Base-by-base conservation (phyloP, 2,888 invertebrate genomes). In the Torymus texanus region DNA sequence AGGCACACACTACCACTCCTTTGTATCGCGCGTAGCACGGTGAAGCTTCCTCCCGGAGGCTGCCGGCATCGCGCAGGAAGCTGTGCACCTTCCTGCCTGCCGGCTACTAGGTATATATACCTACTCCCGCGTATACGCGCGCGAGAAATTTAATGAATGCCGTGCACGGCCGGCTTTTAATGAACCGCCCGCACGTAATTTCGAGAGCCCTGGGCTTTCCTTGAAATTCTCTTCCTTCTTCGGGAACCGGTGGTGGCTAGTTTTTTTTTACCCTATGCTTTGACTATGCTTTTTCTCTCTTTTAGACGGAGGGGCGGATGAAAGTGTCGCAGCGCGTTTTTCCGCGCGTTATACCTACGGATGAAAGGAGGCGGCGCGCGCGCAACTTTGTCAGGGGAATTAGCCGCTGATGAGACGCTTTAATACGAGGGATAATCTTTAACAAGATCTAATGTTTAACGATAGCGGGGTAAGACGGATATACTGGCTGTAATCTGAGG, bases 111-210 rank as follows among this genome's bases (percentile, higher is more conserved):
- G 41, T 41, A 41, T 41, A 29, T 41, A 41, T 41, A 41, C 8
- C 5, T 41, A 41, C 41, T 8, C 29, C 29, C 29, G 29, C 29
- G 29, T 21, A 21, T 21, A 21, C 8, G 84, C 83, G 82, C 80
- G 77, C 81, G 84, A 83, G 84, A 85, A 85, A 85, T 83, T 85
- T 87, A 88, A 88, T 86, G 86, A 88, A 88, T 86, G 87, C 62
- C 55, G 18, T 18, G 16, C 41, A 83, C 84, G 80, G 84, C 83
- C 21, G 21, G 21, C 41, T 72, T 66, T 67, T 72, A 78, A 72
- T 67, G 55, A 72, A 72, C 66, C 13, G 21, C 53, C n/a, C 14
- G 50, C 62, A 16, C 51, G 59, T 62, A 50, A 62, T 62, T 67
- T 72, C 59, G 66, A 11, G 24, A 18, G 50, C 51, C 41, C 14